These are phyloP conservation scores for Bambusicola thoracicus DNA, from an alignment of 2,113 vertebrate genomes.

Conservation along the genomic window DNA sequence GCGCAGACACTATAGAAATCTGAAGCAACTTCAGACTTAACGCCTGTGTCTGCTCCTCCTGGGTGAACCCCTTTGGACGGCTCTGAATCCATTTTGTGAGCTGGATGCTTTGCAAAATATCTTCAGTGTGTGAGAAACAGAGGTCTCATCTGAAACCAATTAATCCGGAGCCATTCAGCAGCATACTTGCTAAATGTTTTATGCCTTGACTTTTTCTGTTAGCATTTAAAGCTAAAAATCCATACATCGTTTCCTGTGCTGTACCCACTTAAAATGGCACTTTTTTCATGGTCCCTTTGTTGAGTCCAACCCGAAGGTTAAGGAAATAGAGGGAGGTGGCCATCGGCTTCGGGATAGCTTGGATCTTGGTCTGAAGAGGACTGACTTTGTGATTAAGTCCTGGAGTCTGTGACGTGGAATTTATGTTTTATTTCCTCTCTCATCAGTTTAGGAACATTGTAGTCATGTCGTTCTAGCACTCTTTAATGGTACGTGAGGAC, in stretches of 20 bases:
- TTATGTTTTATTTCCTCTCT: not conserved
- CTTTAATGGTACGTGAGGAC: rapidly evolving
- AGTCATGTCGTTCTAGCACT: not conserved
- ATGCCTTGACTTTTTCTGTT: not conserved
- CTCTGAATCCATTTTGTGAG: constrained; percentile 32
- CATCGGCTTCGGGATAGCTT: not conserved
- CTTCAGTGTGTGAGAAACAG: constrained; percentile 35
- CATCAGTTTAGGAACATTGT: rapidly evolving
- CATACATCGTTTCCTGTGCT: not conserved
- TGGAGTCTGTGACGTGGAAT: rapidly evolving
- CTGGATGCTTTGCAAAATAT: not conserved
- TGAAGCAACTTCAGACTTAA: constrained; percentile 35
- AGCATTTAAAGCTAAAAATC: not conserved
- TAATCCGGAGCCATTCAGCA: constrained; percentile 34
- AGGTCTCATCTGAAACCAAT: constrained; percentile 67
- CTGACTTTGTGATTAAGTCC: not conserved
- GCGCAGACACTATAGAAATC: not conserved
- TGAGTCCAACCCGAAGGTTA: not conserved
- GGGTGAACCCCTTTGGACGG: not conserved
- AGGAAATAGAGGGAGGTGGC: not conserved
- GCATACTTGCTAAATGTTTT: not conserved
- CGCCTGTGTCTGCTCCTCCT: not conserved
- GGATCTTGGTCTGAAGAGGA: not conserved
- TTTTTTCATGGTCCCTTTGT: not conserved
- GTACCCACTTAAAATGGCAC: not conserved